A percentile compares a stretch with the other conserved stretches of the same genome.
Evolutionary conservation across 2,113 vertebrate species (phyloP).

Genomic region (Acanthisitta chloris): DNA sequence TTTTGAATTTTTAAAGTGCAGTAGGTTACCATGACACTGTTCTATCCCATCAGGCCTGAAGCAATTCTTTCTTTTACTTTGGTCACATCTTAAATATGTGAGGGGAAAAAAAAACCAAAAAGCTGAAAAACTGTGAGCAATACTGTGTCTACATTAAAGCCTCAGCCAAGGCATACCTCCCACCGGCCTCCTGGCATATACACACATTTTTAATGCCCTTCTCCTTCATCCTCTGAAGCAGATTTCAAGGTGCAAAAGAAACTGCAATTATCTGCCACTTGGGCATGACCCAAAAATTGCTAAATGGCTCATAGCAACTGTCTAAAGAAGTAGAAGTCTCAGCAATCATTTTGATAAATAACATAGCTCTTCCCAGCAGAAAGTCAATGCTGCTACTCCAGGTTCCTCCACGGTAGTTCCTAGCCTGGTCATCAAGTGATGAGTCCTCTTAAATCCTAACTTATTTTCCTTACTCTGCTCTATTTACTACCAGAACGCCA

Average conservation of each 20-base stretch:
- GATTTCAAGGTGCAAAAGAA: neutral
- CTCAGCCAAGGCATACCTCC: neutral
- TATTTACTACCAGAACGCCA: neutral
- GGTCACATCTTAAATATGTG: neutral
- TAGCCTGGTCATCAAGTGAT: neutral
- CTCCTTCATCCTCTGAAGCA: neutral
- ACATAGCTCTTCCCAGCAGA: neutral
- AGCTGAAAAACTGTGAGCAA: neutral
- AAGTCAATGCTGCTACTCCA: neutral
- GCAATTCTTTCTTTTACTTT: neutral
- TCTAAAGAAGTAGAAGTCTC: neutral
- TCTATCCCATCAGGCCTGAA: neutral
- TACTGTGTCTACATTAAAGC: neutral
- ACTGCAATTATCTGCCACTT: neutral
- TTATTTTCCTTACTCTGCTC: neutral
- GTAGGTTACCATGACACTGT: neutral
- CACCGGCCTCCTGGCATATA: neutral
- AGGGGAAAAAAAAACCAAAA: neutral
- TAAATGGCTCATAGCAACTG: neutral
- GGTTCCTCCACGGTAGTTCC: neutral
- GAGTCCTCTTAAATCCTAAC: neutral
- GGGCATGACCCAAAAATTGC: neutral
- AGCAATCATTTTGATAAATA: conserved; percentile 5
- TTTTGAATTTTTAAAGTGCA: neutral
- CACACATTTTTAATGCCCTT: neutral